Conservation (phyloP, 2,797 vertebrate genomes). For the Masticophis lateralis region DNA sequence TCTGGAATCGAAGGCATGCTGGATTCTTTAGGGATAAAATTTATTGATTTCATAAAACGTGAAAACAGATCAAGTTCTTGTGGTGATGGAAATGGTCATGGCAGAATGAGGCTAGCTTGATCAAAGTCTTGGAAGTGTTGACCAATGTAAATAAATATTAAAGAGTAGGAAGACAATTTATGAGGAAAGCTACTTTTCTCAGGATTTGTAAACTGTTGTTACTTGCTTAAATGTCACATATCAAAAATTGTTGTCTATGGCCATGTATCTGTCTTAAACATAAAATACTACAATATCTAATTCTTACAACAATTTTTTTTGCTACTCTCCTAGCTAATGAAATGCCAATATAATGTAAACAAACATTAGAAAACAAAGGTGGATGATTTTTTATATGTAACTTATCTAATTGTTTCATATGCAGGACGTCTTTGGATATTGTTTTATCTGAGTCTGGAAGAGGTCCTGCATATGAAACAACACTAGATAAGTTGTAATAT, state of each 20-base stretch:
- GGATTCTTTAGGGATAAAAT: slow-evolving; percentile 79
- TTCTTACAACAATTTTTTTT: slow-evolving; percentile 22
- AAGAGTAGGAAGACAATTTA: slow-evolving; percentile 41
- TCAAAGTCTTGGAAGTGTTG: slow-evolving; percentile 56
- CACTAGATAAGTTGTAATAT: neutral
- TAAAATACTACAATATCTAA: neutral
- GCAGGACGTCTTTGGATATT: neutral
- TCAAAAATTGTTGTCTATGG: slow-evolving; percentile 41
- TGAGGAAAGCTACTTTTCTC: slow-evolving; percentile 36
- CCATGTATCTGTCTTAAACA: neutral
- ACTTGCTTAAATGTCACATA: slow-evolving; percentile 41
- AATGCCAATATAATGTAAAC: slow-evolving; percentile 5
- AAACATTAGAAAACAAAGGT: slow-evolving; percentile 16
- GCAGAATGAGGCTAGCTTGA: slow-evolving; percentile 73
- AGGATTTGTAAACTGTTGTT: slow-evolving; percentile 37
- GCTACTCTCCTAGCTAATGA: slow-evolving; percentile 13
- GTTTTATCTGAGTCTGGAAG: neutral
- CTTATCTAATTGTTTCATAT: slow-evolving; percentile 9
- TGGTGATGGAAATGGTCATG: slow-evolving; percentile 74
- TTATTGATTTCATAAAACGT: slow-evolving; percentile 76
- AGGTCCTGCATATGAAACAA: neutral
- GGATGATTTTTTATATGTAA: slow-evolving; percentile 16
- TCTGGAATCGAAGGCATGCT: slow-evolving; percentile 78
- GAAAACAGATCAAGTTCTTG: slow-evolving; percentile 77
- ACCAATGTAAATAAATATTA: slow-evolving; percentile 50